Conservation (phyloP, 2,797 vertebrate genomes). For the Silurus aristotelis region DNA sequence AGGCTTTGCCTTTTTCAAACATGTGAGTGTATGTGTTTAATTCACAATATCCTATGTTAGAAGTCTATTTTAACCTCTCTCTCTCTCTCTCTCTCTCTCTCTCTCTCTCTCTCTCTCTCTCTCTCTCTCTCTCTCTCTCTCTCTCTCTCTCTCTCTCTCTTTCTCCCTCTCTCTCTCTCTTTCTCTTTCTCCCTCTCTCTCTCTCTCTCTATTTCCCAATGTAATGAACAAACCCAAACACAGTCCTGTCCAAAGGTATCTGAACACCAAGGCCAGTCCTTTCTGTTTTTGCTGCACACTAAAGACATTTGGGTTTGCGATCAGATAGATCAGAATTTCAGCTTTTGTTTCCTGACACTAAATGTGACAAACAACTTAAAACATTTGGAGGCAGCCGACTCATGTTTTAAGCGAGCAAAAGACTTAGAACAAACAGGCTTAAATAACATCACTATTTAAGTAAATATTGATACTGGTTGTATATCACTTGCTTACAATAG, state of each 20-base stretch:
- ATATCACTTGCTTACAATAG: background rate
- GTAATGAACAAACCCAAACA: background rate
- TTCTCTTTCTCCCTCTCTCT: constrained; percentile 24
- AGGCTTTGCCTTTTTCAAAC: too few relatives aligned
- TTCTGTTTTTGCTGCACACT: background rate
- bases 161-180: constrained; percentile 36
- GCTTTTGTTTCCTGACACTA: background rate
- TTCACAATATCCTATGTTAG: background rate
- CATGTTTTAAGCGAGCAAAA: background rate
- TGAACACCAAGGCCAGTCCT: background rate
- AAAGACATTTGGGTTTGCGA: background rate
- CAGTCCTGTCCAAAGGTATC: background rate
- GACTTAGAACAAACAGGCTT: background rate
- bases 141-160: constrained; percentile 22
- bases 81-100: constrained; percentile 32
- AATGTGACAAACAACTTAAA: background rate
- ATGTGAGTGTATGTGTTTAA: background rate
- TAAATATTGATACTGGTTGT: background rate
- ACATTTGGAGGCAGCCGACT: background rate
- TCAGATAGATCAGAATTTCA: background rate
- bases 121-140: background rate
- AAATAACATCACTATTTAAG: background rate
- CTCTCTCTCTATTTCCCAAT: background rate
- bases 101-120: constrained; percentile 29
- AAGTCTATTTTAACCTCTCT: background rate